Evolutionary conservation across 1,140 invertebrate genomes (phyloP).

Genomic region (Eumaeus atala): DNA sequence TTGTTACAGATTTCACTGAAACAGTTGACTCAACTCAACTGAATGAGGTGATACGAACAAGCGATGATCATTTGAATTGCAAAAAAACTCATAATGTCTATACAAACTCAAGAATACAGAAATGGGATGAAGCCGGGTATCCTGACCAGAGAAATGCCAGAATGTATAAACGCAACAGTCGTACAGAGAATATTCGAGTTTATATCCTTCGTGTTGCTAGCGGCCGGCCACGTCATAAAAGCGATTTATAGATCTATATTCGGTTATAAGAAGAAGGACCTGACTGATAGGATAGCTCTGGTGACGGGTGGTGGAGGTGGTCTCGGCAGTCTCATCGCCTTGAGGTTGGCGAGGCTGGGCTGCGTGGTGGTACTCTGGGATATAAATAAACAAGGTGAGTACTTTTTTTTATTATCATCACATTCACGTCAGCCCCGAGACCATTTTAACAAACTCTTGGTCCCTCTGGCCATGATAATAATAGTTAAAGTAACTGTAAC

Average conservation of each 20-base stretch:
- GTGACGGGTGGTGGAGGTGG: conserved; percentile 94
- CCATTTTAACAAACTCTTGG: too few species aligned
- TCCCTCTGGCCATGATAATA: too few species aligned
- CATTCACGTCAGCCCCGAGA: too few species aligned
- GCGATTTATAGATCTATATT: conserved; percentile 71
- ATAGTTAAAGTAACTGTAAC: too few species aligned
- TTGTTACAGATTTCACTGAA: conserved; percentile 30
- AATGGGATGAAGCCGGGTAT: conserved; percentile 60
- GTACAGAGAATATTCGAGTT: conserved; percentile 76
- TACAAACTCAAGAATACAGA: conserved; percentile 54
- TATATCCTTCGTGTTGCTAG: conserved; percentile 77
- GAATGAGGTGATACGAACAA: conserved; percentile 1
- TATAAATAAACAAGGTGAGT: conserved; percentile 87
- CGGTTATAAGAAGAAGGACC: conserved; percentile 73
- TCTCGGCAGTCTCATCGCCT: conserved; percentile 88
- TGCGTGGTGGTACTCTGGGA: conserved; percentile 92
- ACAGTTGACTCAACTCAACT: conserved; percentile 6
- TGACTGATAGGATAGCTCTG: conserved; percentile 85
- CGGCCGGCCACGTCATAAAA: conserved; percentile 71
- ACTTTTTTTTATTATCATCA: too few species aligned
- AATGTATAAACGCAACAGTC: conserved; percentile 60
- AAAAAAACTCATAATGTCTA: conserved; percentile 42
- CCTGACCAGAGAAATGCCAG: conserved; percentile 61
- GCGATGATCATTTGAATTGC: conserved; percentile 10
- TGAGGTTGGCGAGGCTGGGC: conserved; percentile 85